phyloP scores from a whole-genome alignment of 2,113 vertebrate species.

The Neodon shergylaensis region DNA sequence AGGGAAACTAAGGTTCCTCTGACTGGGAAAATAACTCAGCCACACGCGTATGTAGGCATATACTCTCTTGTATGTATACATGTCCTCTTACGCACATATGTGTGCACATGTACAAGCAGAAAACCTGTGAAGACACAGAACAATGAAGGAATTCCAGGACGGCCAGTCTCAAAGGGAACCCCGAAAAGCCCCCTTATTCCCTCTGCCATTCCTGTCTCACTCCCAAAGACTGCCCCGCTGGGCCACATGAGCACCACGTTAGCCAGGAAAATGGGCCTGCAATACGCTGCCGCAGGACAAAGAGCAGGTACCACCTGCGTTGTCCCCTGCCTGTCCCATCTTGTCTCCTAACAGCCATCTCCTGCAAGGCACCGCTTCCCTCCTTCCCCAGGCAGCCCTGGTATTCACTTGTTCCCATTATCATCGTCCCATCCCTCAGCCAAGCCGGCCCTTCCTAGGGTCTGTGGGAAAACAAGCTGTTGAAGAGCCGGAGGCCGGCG shows the following conservation, averaged over 20 bases:
- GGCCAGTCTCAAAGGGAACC: neutral
- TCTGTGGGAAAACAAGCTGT: neutral
- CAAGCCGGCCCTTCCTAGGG: neutral
- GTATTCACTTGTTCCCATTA: neutral
- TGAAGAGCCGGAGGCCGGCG: neutral
- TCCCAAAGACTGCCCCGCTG: neutral
- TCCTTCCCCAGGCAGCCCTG: neutral
- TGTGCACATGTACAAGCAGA: neutral
- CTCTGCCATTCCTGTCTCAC: neutral
- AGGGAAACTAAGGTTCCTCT: neutral
- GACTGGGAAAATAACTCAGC: neutral
- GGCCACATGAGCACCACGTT: neutral
- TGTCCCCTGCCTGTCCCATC: neutral
- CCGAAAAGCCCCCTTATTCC: neutral
- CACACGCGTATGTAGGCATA: neutral
- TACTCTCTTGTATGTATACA: neutral
- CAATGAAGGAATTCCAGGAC: neutral
- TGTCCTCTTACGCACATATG: neutral
- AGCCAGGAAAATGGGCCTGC: neutral
- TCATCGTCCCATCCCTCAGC: neutral
- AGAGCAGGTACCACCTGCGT: too few species aligned
- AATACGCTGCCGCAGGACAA: too few species aligned
- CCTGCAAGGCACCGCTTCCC: neutral
- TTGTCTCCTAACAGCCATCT: neutral
- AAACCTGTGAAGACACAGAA: neutral